Conservation (phyloP, 2,113 vertebrate species). For the Labrus mixtus region DNA sequence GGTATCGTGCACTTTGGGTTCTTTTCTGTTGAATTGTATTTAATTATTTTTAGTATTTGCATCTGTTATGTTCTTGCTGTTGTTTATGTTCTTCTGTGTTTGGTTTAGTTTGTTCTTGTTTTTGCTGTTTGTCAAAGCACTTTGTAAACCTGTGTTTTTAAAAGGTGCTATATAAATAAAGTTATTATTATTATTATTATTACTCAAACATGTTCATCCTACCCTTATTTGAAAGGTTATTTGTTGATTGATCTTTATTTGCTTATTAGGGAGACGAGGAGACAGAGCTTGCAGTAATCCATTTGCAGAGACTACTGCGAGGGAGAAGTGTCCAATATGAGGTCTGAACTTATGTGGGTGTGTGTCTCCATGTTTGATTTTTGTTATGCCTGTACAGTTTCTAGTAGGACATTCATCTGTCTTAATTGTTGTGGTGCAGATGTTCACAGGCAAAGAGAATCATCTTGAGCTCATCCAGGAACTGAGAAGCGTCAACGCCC, state of each 20-base stretch:
- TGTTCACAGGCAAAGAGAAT: constrained; percentile 91
- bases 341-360: constrained; percentile 74
- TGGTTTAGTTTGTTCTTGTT: too few relatives aligned
- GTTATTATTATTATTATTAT: too few relatives aligned
- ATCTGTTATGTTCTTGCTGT: too few relatives aligned
- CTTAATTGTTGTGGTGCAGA: constrained; percentile 78
- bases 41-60: too few relatives aligned
- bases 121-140: too few relatives aligned
- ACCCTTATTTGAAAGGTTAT: too few relatives aligned
- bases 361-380: background rate
- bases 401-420: background rate
- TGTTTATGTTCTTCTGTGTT: too few relatives aligned
- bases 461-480: constrained; percentile 88
- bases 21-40: too few relatives aligned
- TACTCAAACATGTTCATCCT: background rate
- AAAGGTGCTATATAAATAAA: too few relatives aligned
- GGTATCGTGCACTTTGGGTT: too few relatives aligned
- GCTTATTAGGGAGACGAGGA: constrained; percentile 89
- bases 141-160: too few relatives aligned
- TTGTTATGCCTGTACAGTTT: too few relatives aligned
- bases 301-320: constrained; percentile 90
- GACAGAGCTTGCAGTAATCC: constrained; percentile 88
- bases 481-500: constrained; percentile 85
- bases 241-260: background rate
- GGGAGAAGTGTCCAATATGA: constrained; percentile 90